Evolutionary conservation across 2,888 invertebrate species (phyloP), one percentile per base, ranked within the genome.

Genomic region (Stegophylla sp.): DNA sequence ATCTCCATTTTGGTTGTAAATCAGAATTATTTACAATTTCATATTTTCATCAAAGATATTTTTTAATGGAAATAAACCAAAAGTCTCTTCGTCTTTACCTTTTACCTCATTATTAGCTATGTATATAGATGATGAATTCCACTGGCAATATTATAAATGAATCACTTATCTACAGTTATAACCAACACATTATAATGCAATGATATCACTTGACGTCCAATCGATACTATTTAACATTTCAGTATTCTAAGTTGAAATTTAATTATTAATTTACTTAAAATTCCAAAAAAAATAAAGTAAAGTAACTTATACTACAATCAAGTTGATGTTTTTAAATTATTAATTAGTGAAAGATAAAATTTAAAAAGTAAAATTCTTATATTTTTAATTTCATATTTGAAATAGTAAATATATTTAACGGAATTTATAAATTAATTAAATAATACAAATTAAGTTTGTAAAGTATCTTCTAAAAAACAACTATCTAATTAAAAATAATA

Each of bases 91-190:
- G 26, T 64, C 53, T 64, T 66, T 53, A 75, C 64, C 51, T 66
- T 64, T 66, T 66, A 76, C 64, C 64, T 64, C 64, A 75, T 41
- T 26, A 76, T 34, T 53, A 76, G 34, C 41, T 53, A 66, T 53
- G 64, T 76, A 66, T 43, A 66, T 43, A 76, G 75, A 66, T 66
- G 75, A 66, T 53, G 64, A 66, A 53, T 66, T 76, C 64, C 75
- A 64, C 53, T 76, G 53, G 75, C 64, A 66, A 66, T 76, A 76
- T 76, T 76, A 76, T 66, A 76, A 76, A 76, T 66, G 75, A 66
- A 64, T 76, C 64, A 53, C 41, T 76, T 76, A 76, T 76, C 75
- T 76, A 76, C 53, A 76, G 51, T 66, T 76, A 75, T 66, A 76
- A 76, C 64, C 75, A 76, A 76, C 53, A 76, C 53, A 76, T 76